These are phyloP conservation scores for Enteromius treurensis DNA, from an alignment of 2,797 vertebrate genomes.

Conservation along the genomic window DNA sequence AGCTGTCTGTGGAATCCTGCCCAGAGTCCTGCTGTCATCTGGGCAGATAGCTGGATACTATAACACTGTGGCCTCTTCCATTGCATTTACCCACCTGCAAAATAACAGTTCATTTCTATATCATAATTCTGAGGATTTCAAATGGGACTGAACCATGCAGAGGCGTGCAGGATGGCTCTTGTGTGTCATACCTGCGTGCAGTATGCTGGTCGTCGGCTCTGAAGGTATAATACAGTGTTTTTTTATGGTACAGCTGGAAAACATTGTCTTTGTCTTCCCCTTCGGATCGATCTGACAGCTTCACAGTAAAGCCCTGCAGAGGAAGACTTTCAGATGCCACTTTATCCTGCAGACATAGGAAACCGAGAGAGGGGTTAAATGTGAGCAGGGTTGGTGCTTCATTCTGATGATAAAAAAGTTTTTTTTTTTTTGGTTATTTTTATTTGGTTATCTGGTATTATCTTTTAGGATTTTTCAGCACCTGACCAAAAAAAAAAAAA, in stretches of 20 bases:
- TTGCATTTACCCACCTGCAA: constrained; percentile 93
- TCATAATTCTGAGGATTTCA: background rate
- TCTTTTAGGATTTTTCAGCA: background rate
- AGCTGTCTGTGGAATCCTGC: constrained; percentile 21
- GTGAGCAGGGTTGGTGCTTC: background rate
- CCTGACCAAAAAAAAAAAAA: background rate
- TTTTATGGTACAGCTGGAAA: constrained; percentile 98
- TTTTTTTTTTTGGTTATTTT: background rate
- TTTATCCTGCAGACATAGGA: constrained; percentile 81
- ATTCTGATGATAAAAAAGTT: background rate
- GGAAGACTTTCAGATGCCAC: constrained; percentile 92
- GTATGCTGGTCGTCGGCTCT: constrained; percentile 86
- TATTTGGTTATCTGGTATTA: background rate
- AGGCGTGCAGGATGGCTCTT: background rate
- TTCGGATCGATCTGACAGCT: constrained; percentile 84
- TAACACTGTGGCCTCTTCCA: constrained; percentile 95
- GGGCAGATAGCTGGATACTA: constrained; percentile 78
- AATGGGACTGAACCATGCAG: background rate
- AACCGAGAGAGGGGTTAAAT: background rate
- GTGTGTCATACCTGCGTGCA: constrained; percentile 73
- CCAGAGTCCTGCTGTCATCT: constrained; percentile 18
- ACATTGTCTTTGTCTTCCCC: constrained; percentile 80
- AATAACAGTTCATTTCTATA: constrained; percentile 49
- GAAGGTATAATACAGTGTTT: constrained; percentile 94
- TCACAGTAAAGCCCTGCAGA: constrained; percentile 92